Evolutionary conservation across 2,113 vertebrate species (phyloP).

Genomic region (Forbesichthys papilliferus): DNA sequence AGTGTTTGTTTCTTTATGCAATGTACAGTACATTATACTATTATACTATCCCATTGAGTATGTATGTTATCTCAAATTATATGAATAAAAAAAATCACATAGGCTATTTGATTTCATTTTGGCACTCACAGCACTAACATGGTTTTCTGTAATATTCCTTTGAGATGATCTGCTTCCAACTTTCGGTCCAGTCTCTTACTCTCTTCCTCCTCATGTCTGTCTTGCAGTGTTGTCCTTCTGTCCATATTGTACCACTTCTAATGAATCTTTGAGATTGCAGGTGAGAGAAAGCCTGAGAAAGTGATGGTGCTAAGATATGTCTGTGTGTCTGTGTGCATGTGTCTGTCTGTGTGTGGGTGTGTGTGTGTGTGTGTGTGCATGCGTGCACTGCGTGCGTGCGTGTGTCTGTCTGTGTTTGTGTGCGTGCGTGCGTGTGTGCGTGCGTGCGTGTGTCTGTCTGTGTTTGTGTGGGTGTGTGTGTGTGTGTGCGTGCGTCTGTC

Average conservation of each 20-base stretch:
- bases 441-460: slow-evolving; percentile 9
- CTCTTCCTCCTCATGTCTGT: no score
- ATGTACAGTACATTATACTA: no score
- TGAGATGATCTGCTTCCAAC: not conserved
- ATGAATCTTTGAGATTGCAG: slow-evolving; percentile 51
- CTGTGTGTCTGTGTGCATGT: not conserved
- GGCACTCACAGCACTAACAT: no score
- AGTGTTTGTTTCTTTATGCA: no score
- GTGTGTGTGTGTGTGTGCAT: slow-evolving; percentile 14
- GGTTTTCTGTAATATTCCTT: no score
- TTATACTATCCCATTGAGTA: no score
- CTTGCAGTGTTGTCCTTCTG: no score
- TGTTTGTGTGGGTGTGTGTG: not conserved
- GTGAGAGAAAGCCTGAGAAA: slow-evolving; percentile 50
- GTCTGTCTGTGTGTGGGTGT: slow-evolving; percentile 19
- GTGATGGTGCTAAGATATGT: not conserved
- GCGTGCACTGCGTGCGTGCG: no score
- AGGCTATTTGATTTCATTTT: no score
- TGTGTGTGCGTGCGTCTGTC: not conserved
- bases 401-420: slow-evolving; percentile 12
- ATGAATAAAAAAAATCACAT: no score
- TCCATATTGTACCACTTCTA: slow-evolving; percentile 11
- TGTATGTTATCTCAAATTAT: no score
- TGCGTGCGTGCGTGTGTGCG: not conserved
- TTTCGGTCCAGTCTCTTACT: not conserved